Conservation (phyloP, 2,797 vertebrate species). For the Intellagama lesueurii region DNA sequence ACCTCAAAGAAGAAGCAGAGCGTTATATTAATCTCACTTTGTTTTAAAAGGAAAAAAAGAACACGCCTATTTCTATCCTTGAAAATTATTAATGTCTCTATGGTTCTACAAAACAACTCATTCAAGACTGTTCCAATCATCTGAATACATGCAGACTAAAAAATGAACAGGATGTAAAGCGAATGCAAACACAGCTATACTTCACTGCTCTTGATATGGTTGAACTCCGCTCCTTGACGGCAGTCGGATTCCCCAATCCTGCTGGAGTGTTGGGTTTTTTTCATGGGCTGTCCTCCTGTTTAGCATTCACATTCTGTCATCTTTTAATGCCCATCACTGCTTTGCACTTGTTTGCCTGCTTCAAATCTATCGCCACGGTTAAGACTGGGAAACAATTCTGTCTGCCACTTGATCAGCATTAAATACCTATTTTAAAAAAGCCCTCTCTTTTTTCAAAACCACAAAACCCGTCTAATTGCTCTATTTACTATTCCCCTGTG, state of each 20-base stretch:
- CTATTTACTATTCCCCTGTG: constrained; percentile 32
- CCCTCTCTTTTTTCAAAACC: constrained; percentile 12
- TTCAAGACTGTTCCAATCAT: neutral
- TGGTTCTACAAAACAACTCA: neutral
- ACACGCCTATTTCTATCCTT: neutral
- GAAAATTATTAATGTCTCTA: neutral
- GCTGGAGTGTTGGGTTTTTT: neutral
- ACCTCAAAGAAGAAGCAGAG: neutral
- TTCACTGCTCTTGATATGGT: neutral
- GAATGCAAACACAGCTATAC: neutral
- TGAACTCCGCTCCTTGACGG: neutral
- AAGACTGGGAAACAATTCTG: neutral
- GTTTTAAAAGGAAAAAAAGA: neutral
- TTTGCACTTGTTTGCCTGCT: neutral
- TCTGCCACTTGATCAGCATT: neutral
- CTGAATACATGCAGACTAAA: neutral
- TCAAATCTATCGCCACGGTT: neutral
- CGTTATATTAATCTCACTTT: neutral
- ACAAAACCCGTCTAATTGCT: constrained; percentile 1
- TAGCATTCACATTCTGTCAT: neutral
- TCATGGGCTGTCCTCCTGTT: neutral
- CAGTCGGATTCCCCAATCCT: neutral
- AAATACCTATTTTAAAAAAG: neutral
- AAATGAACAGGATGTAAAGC: neutral
- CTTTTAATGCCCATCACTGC: neutral